phyloP scores from a whole-genome alignment of 2,888 invertebrate genomes.

The Allophyes oxyacanthae region DNA sequence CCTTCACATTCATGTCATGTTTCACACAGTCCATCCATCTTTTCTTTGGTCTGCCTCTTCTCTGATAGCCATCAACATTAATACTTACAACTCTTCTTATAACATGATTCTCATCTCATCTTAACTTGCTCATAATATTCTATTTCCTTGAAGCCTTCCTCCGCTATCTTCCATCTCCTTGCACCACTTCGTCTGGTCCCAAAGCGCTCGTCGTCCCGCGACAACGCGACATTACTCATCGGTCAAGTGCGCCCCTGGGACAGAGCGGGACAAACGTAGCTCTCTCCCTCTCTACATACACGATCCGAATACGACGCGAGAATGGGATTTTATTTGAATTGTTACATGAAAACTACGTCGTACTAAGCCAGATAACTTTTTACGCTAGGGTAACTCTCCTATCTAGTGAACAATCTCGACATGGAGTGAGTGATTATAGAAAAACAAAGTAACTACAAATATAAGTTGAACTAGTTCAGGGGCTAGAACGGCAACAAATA shows the following conservation, averaged over 20 bases:
- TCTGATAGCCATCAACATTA: too few species aligned
- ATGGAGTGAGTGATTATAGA: too few species aligned
- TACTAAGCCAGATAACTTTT: not conserved
- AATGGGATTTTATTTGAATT: conserved; percentile 32
- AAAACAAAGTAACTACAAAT: too few species aligned
- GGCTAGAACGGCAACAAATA: too few species aligned
- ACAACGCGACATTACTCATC: conserved; percentile 70
- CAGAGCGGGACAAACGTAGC: conserved; percentile 51
- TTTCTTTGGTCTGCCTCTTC: too few species aligned
- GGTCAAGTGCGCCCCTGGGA: conserved; percentile 69
- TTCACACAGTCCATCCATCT: too few species aligned
- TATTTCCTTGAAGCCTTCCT: too few species aligned
- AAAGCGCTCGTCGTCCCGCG: conserved; percentile 64
- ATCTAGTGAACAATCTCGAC: not conserved
- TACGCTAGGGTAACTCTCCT: not conserved
- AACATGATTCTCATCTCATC: too few species aligned
- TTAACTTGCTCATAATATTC: too few species aligned
- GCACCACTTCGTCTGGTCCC: conserved; percentile 59
- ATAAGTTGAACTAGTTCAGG: too few species aligned
- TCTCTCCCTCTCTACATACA: conserved; percentile 31
- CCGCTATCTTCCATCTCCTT: conserved; percentile 35
- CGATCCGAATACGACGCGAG: conserved; percentile 35
- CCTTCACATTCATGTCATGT: too few species aligned
- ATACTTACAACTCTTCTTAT: too few species aligned
- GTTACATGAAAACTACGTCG: conserved; percentile 26